A percentile compares a stretch with the other conserved stretches of the same genome.
Conservation (phyloP, 2,888 invertebrate genomes). For the Hermaeophaga mercurialis region DNA sequence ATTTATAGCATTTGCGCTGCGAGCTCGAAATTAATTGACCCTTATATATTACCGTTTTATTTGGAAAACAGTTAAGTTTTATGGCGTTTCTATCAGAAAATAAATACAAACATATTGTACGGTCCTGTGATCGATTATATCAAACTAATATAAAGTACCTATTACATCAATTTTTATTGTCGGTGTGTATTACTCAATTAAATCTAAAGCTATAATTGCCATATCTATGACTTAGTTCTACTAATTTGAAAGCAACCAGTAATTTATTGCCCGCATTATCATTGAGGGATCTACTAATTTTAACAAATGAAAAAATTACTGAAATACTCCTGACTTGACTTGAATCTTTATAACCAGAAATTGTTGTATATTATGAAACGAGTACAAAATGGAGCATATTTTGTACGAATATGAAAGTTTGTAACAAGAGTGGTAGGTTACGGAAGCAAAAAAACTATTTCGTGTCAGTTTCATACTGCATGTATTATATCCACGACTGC, state of each 20-base stretch:
- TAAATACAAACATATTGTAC: slow-evolving; percentile 36
- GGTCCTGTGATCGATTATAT: slow-evolving; percentile 33
- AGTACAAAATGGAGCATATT: too few species aligned
- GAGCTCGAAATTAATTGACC: slow-evolving; percentile 44
- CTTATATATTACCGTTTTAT: slow-evolving; percentile 38
- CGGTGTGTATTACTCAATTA: slow-evolving; percentile 32
- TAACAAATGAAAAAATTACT: too few species aligned
- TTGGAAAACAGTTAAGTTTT: slow-evolving; percentile 38
- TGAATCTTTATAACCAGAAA: too few species aligned
- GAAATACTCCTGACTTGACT: too few species aligned
- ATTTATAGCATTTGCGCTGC: slow-evolving; percentile 49
- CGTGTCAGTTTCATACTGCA: too few species aligned
- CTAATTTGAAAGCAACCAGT: slow-evolving; percentile 23
- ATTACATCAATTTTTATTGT: slow-evolving; percentile 35
- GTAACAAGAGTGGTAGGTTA: too few species aligned
- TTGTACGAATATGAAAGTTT: too few species aligned
- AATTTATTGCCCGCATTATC: slow-evolving; percentile 27
- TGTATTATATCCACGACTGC: too few species aligned
- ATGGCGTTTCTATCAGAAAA: slow-evolving; percentile 37
- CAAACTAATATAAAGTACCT: slow-evolving; percentile 18
- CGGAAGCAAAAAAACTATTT: too few species aligned
- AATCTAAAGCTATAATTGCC: slow-evolving; percentile 34
- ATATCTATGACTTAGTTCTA: slow-evolving; percentile 27
- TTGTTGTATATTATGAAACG: too few species aligned
- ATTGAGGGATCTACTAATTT: not conserved